Base-by-base conservation (phyloP, 2,888 invertebrate genomes). In the Habroteleia sp. region DNA sequence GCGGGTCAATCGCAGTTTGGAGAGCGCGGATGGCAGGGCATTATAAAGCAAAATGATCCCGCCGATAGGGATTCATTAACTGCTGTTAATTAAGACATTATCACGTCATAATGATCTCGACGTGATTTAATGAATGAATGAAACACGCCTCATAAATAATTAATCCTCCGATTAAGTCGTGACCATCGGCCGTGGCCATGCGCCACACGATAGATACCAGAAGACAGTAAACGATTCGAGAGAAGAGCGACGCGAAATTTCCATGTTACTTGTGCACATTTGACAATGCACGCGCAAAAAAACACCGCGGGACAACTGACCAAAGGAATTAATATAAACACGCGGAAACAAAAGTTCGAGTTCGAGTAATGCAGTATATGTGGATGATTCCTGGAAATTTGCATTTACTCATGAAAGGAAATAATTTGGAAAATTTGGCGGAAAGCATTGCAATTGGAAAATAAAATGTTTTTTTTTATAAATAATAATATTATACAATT, bases 61-160 rank as follows among this genome's bases (percentile, higher is more conserved):
- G 74, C 78, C 82, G 85, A 86, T 87, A 87, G 85, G 81, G 85
- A 85, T 87, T 87, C 88, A 85, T 88, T 88, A 88, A 87, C 83
- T 83, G 79, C 79, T 82, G 86, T 88, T 88, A 88, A 88, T 88
- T 88, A 88, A 88, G 87, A 87, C 88, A 88, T 88, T 88, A 88
- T 88, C 88, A 83, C 87, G 84, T 88, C 84, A 88, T 88, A 88
- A 88, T 87, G 86, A 88, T 88, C 88, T 85, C 81, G 80, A 73
- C 78, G 82, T 80, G 81, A 81, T 85, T 86, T 88, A 88, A 88
- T 84, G 88, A 87, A 88, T 87, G 88, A 88, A 88, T 85, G 86
- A 87, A 86, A 87, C 86, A 87, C 83, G 87, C 87, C 87, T 88
- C 86, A 88, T 88, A 87, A 88, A 88, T 88, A 87, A 88, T 88